Evolutionary conservation across 2,113 vertebrate species (phyloP).

Genomic region (Gymnocephalus cernua): DNA sequence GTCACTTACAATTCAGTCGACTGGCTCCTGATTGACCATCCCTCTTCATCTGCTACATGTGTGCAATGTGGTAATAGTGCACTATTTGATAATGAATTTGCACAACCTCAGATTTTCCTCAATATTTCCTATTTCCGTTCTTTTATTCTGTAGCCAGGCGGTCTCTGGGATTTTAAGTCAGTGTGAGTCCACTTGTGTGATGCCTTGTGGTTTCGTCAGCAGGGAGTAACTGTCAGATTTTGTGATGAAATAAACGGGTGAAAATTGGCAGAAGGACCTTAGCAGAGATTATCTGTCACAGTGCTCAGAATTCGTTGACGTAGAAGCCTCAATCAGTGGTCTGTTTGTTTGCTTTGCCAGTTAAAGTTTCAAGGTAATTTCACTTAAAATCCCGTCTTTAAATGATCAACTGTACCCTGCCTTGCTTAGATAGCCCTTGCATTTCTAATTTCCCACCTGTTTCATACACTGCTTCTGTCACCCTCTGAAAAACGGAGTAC

Average conservation of each 20-base stretch:
- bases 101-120: conserved; percentile 72
- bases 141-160: conserved; percentile 39
- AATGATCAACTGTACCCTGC: conserved; percentile 68
- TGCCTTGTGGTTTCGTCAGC: conserved; percentile 62
- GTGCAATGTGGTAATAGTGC: conserved; percentile 77
- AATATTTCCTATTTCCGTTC: conserved; percentile 32
- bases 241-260: conserved; percentile 52
- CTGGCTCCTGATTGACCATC: conserved; percentile 47
- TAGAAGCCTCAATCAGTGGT: conserved; percentile 67
- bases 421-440: conserved; percentile 71
- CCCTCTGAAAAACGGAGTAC: conserved; percentile 57
- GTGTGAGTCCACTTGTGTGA: conserved; percentile 63
- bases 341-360: conserved; percentile 63
- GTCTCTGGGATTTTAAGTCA: conserved; percentile 54
- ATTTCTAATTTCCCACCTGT: conserved; percentile 37
- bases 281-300: conserved; percentile 67
- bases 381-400: conserved; percentile 40
- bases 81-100: conserved; percentile 78
- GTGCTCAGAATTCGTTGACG: conserved; percentile 64
- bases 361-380: conserved; percentile 24
- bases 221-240: conserved; percentile 35
- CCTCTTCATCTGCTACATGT: conserved; percentile 63
- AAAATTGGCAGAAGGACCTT: conserved; percentile 81
- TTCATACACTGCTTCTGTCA: conserved; percentile 66
- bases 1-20: conserved; percentile 42